Evolutionary conservation across 2,113 vertebrate species (phyloP).

Genomic region (Xiphorhynchus elegans): DNA sequence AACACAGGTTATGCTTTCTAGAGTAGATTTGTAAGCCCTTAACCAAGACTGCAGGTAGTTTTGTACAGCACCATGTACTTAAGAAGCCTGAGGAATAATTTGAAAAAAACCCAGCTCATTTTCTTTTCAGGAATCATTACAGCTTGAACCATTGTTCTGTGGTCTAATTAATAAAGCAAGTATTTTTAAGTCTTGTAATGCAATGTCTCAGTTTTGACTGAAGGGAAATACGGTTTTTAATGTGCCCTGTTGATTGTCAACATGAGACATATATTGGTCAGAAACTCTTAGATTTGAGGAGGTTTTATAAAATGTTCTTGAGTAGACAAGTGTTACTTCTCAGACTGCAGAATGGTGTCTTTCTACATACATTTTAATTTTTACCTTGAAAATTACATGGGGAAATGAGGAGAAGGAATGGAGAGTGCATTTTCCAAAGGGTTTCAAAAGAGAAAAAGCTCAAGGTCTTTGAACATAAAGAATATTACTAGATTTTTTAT

Average conservation of each 20-base stretch:
- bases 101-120: not conserved
- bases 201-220: not conserved
- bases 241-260: not conserved
- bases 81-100: not conserved
- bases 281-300: not conserved
- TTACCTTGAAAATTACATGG: not conserved
- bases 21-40: not conserved
- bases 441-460: conserved; percentile 2
- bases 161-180: not conserved
- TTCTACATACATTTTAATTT: not conserved
- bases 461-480: conserved; percentile 11
- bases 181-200: not conserved
- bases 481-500: not conserved
- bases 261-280: not conserved
- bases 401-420: not conserved
- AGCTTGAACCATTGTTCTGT: not conserved
- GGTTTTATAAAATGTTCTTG: not conserved
- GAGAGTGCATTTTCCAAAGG: not conserved
- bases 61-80: not conserved
- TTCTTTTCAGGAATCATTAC: not conserved
- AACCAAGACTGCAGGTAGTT: not conserved
- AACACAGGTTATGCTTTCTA: not conserved
- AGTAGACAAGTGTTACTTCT: not conserved
- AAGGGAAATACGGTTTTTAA: not conserved
- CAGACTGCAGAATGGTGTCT: not conserved